A percentile compares a stretch with the other conserved stretches of the same genome.
These are phyloP conservation scores for Neomorphus geoffroyi DNA, from an alignment of 2,797 vertebrate species.

Conservation along the genomic window DNA sequence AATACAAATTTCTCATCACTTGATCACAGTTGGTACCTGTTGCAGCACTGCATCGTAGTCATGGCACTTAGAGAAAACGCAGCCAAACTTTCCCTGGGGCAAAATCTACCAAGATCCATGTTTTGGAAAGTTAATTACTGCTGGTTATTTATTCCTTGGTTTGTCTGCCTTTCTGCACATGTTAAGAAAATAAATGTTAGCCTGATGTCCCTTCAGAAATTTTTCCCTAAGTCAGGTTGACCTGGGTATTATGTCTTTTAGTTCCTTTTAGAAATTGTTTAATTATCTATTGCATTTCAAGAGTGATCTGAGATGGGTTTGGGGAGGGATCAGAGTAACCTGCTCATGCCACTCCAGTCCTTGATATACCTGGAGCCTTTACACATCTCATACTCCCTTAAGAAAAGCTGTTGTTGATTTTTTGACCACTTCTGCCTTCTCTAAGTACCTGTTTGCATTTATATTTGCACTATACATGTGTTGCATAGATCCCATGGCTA, in stretches of 20 bases:
- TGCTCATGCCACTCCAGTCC: not conserved
- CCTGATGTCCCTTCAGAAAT: not conserved
- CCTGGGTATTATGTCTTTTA: not conserved
- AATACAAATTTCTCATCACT: not conserved
- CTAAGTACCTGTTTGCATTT: not conserved
- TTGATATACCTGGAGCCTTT: not conserved
- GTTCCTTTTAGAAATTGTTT: not conserved
- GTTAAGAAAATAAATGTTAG: not conserved
- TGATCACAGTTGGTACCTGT: not conserved
- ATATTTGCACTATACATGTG: not conserved
- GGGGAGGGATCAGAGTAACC: not conserved
- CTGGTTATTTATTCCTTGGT: not conserved
- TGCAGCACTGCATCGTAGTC: not conserved
- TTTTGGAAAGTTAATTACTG: not conserved
- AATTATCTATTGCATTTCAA: not conserved
- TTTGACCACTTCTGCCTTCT: not conserved
- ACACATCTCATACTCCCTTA: fast-evolving
- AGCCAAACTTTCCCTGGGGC: not conserved
- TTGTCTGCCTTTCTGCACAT: not conserved
- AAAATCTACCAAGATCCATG: fast-evolving
- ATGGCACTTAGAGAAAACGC: not conserved
- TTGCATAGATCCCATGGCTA: not conserved
- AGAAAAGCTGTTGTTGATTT: not conserved
- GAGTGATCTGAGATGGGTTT: not conserved
- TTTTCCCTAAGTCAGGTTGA: not conserved